Percentiles rank a stretch among this genome's conserved stretches.
These are phyloP conservation scores for Andricus quercusramuli DNA, from an alignment of 2,888 invertebrate species.

Conservation along the genomic window DNA sequence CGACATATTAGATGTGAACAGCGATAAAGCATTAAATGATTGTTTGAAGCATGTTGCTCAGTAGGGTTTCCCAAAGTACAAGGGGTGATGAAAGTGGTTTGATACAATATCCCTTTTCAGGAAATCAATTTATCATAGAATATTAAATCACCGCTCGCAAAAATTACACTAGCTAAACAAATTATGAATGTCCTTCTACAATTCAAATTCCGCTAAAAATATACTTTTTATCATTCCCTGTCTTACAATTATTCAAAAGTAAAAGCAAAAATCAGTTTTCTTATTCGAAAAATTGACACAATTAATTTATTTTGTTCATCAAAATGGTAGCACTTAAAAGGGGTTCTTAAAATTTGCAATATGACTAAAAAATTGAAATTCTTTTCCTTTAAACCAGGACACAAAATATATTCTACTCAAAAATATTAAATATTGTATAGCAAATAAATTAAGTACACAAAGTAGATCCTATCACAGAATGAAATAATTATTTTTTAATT, in stretches of 20 bases:
- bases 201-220: no score
- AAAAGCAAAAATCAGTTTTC: neutral
- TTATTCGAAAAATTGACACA: neutral
- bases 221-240: neutral
- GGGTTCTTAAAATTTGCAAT: no score
- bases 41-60: conserved; percentile 51
- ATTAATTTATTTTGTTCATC: neutral
- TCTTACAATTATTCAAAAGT: neutral
- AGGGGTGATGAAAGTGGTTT: conserved; percentile 44
- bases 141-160: neutral
- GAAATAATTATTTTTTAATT: no score
- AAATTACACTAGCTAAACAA: neutral
- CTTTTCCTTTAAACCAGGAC: neutral
- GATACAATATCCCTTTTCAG: neutral
- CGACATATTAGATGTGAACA: conserved; percentile 44
- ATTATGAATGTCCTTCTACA: neutral
- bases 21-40: conserved; percentile 51
- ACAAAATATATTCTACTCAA: no score
- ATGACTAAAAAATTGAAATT: neutral
- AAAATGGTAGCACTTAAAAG: no score
- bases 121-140: conserved; percentile 1
- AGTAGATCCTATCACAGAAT: no score
- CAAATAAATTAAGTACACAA: no score
- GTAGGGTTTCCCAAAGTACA: conserved; percentile 46
- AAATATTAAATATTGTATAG: no score